phyloP scores from a whole-genome alignment of 2,113 vertebrate species.

The Terrapene triunguis region DNA sequence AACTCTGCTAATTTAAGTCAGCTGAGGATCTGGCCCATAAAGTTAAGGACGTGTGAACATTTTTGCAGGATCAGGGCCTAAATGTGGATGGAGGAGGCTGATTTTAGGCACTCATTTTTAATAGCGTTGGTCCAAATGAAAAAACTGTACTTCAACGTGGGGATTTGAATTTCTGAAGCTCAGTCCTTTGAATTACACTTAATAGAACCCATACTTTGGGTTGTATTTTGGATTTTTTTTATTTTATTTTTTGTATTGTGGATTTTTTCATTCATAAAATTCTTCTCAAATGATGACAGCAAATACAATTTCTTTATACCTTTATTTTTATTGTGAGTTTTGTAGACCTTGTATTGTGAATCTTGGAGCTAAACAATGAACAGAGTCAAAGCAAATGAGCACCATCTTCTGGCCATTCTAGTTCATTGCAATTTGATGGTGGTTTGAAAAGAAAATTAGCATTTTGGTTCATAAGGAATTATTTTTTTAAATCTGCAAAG shows the following conservation, averaged over 20 bases:
- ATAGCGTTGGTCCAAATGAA: not conserved
- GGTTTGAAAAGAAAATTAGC: not conserved
- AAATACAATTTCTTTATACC: not conserved
- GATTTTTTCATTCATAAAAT: not conserved
- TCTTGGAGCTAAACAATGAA: not conserved
- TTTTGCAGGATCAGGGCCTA: not conserved
- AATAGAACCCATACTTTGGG: not conserved
- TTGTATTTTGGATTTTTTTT: not conserved
- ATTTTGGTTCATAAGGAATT: not conserved
- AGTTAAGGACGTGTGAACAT: not conserved
- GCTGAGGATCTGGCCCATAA: not conserved
- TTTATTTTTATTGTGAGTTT: not conserved
- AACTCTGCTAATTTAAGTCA: no score
- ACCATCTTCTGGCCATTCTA: slow-evolving; percentile 59
- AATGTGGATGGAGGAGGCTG: not conserved
- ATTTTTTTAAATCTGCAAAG: not conserved
- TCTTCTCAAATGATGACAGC: fast-evolving
- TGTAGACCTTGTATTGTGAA: not conserved
- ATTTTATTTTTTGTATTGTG: not conserved
- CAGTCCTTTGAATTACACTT: not conserved
- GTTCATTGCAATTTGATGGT: slow-evolving; percentile 13
- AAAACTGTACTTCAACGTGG: not conserved
- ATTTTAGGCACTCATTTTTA: not conserved
- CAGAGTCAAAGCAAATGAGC: not conserved
- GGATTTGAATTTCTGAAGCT: not conserved